Evolutionary conservation across 2,888 invertebrate species (phyloP).

Genomic region (Yponomeuta malinellus): DNA sequence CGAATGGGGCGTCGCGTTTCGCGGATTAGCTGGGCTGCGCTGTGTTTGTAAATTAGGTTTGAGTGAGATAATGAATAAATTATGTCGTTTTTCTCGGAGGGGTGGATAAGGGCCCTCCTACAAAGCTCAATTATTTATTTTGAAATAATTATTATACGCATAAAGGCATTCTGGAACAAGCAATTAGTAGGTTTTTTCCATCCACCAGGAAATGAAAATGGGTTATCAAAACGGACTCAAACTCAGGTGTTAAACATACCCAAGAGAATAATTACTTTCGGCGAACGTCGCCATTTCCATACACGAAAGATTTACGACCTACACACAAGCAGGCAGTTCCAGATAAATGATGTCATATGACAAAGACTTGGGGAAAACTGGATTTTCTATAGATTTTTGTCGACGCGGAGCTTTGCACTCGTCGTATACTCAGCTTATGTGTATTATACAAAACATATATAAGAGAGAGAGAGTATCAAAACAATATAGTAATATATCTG

Average conservation of each 20-base stretch:
- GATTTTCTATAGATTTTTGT: too few species aligned
- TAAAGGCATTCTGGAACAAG: background rate
- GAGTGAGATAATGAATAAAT: background rate
- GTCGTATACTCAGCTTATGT: too few species aligned
- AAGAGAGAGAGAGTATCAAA: too few species aligned
- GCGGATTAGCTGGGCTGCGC: background rate
- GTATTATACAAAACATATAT: too few species aligned
- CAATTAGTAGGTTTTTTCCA: background rate
- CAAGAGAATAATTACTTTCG: background rate
- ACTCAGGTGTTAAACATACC: background rate
- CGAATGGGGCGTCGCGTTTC: conserved; percentile 14
- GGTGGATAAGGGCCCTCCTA: background rate
- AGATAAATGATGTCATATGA: background rate
- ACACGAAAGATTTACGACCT: background rate
- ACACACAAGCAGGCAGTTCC: background rate
- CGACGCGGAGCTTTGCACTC: too few species aligned
- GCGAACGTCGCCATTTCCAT: background rate
- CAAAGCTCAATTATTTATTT: background rate
- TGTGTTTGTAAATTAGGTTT: background rate
- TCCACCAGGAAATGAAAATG: background rate
- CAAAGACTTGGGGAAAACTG: background rate
- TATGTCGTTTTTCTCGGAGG: background rate
- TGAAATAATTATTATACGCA: background rate
- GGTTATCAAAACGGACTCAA: background rate
- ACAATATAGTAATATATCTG: too few species aligned